Evolutionary conservation across 2,113 vertebrate genomes (phyloP).

Genomic region (Tenrec ecaudatus): DNA sequence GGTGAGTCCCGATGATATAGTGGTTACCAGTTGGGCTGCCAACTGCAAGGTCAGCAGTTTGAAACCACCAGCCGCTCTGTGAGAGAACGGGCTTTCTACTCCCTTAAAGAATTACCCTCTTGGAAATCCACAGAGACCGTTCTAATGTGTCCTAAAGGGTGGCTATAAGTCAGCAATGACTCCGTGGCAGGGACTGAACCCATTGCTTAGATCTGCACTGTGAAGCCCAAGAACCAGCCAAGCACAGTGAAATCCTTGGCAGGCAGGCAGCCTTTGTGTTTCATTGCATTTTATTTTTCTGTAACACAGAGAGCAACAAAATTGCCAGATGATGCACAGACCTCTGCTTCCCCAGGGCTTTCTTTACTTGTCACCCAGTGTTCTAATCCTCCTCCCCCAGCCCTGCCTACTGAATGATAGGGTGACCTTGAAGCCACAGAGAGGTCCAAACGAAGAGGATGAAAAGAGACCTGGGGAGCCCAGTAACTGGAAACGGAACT

Average conservation of each 20-base stretch:
- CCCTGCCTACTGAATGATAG: background rate
- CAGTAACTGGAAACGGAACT: slow-evolving; percentile 31
- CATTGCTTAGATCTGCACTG: background rate
- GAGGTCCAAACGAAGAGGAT: background rate
- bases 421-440: slow-evolving; percentile 15
- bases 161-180: too few relatives aligned
- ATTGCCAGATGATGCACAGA: slow-evolving; percentile 21
- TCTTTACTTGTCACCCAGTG: slow-evolving; percentile 11
- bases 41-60: too few relatives aligned
- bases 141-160: too few relatives aligned
- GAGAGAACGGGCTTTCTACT: too few relatives aligned
- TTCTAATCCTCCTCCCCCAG: background rate
- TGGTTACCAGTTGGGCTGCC: too few relatives aligned
- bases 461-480: background rate
- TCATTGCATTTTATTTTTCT: slow-evolving; percentile 37
- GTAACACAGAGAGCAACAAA: background rate
- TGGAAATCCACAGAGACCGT: too few relatives aligned
- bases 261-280: slow-evolving; percentile 1
- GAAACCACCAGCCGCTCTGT: too few relatives aligned
- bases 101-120: too few relatives aligned
- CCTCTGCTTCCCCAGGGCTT: slow-evolving; percentile 41
- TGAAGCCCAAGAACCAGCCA: slow-evolving; percentile 1
- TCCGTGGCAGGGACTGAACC: too few relatives aligned
- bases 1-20: too few relatives aligned
- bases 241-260: background rate